phyloP scores from a whole-genome alignment of 2,888 invertebrate genomes.

The Cheilosia variabilis region DNA sequence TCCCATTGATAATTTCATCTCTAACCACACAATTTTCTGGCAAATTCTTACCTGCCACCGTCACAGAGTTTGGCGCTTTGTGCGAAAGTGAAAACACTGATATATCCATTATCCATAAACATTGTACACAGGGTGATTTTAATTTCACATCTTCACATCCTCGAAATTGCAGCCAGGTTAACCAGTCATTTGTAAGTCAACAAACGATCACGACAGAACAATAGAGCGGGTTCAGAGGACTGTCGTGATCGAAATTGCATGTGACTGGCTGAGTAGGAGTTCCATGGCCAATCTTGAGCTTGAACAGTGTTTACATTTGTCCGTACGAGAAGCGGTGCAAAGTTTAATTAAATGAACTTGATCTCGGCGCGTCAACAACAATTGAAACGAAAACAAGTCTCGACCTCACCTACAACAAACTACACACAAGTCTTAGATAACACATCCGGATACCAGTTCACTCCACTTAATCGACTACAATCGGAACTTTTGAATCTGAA shows the following conservation, averaged over 20 bases:
- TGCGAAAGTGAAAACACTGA: conserved; percentile 26
- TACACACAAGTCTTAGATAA: conserved; percentile 27
- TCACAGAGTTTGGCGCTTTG: not conserved
- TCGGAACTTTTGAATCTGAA: conserved; percentile 33
- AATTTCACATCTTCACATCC: conserved; percentile 26
- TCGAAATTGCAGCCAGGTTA: conserved; percentile 3
- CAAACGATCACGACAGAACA: conserved; percentile 25
- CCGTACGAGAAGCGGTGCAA: not conserved
- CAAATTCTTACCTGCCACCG: conserved; percentile 2
- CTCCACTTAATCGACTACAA: conserved; percentile 33
- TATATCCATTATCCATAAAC: conserved; percentile 12
- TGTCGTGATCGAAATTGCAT: conserved; percentile 49
- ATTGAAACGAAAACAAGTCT: conserved; percentile 2
- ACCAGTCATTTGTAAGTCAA: not conserved
- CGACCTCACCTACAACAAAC: conserved; percentile 32
- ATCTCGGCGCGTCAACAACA: conserved; percentile 1
- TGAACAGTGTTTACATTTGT: conserved; percentile 6
- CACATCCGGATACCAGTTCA: conserved; percentile 9
- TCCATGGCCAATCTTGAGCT: conserved; percentile 41
- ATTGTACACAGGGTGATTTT: conserved; percentile 10
- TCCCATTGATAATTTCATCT: not conserved
- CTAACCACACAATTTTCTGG: not conserved
- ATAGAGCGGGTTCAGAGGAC: conserved; percentile 26
- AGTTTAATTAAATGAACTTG: conserved; percentile 37
- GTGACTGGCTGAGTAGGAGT: not conserved